A percentile compares a stretch with the other conserved stretches of the same genome.
These are phyloP conservation scores for Eidolon dupreanum DNA, from an alignment of 2,797 vertebrate genomes.

Conservation along the genomic window DNA sequence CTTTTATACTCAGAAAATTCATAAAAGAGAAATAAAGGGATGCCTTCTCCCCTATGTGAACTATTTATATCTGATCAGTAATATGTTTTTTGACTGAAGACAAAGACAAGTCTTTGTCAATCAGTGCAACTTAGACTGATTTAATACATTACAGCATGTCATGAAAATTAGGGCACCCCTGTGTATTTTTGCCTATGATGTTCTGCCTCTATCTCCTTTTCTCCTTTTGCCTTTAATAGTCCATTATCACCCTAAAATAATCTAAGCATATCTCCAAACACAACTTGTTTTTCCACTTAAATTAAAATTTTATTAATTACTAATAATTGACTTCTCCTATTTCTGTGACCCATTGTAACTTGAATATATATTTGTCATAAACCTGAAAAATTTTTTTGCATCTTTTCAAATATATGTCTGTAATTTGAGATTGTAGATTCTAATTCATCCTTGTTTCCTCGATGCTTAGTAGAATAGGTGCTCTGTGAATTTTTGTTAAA, in stretches of 20 bases:
- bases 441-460: neutral
- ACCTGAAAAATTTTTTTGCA: neutral
- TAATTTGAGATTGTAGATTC: neutral
- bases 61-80: neutral
- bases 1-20: conserved; percentile 12
- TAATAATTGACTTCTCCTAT: neutral
- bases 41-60: neutral
- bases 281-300: neutral
- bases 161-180: neutral
- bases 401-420: neutral
- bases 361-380: neutral
- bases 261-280: neutral
- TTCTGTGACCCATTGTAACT: neutral
- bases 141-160: neutral
- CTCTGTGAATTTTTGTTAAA: neutral
- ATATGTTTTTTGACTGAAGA: neutral
- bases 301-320: neutral
- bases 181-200: neutral
- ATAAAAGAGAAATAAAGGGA: neutral
- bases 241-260: neutral
- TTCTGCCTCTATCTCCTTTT: neutral
- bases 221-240: neutral
- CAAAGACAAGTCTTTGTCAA: neutral
- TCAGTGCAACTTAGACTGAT: neutral
- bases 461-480: neutral